Percentiles rank a stretch among this genome's conserved stretches.
These are phyloP conservation scores for Synanthedon vespiformis DNA, from an alignment of 2,888 invertebrate genomes.

Conservation along the genomic window DNA sequence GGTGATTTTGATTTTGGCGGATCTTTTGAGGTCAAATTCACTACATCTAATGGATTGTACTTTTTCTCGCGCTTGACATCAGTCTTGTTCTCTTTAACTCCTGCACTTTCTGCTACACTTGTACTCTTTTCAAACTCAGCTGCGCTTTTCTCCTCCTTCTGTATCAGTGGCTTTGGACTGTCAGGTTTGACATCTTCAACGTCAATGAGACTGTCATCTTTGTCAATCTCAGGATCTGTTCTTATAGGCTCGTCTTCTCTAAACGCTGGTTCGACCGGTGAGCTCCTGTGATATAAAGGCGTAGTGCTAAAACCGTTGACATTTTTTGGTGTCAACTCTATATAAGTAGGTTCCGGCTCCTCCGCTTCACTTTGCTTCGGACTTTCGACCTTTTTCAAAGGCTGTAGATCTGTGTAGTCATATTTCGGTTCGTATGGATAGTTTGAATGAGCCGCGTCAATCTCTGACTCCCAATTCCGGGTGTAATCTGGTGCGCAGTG, in stretches of 20 bases:
- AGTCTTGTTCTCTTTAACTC: constrained; percentile 39
- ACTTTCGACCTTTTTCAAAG: constrained; percentile 54
- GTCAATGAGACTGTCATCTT: constrained; percentile 61
- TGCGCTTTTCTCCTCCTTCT: constrained; percentile 20
- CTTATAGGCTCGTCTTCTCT: constrained; percentile 53
- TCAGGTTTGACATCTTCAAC: constrained; percentile 59
- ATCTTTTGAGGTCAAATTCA: constrained; percentile 73
- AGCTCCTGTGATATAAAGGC: constrained; percentile 30
- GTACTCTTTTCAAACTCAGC: constrained; percentile 21
- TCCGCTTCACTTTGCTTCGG: constrained; percentile 44
- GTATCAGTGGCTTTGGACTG: constrained; percentile 29
- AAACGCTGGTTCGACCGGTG: constrained; percentile 48
- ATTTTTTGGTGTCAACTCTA: constrained; percentile 56
- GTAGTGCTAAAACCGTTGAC: constrained; percentile 35
- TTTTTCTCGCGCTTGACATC: constrained; percentile 51
- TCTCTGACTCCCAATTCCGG: constrained; percentile 66
- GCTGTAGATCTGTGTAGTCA: constrained; percentile 54
- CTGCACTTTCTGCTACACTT: constrained; percentile 32
- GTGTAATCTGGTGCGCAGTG: constrained; percentile 57
- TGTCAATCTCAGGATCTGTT: constrained; percentile 61
- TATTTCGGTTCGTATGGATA: constrained; percentile 52
- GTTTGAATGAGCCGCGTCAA: constrained; percentile 60
- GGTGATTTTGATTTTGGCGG: constrained; percentile 66
- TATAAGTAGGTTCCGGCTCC: constrained; percentile 55
- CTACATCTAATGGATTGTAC: constrained; percentile 74